Evolutionary conservation across 2,113 vertebrate species (phyloP).

Genomic region (Ifrita kowaldi): DNA sequence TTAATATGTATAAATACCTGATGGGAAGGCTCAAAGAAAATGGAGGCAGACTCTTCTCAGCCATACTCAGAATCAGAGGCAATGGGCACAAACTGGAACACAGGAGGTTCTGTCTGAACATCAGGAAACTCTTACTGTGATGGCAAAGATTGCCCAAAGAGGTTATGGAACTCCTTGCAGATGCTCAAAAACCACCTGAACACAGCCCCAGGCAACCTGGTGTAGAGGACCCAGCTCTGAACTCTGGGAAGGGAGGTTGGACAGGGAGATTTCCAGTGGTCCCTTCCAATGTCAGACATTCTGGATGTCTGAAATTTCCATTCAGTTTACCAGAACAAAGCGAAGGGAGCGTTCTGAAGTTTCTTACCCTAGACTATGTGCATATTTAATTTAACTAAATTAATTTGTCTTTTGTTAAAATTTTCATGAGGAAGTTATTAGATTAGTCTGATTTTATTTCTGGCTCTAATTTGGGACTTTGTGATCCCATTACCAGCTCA

Average conservation of each 20-base stretch:
- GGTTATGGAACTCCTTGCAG: background rate
- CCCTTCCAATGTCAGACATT: background rate
- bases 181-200: background rate
- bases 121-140: background rate
- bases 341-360: background rate
- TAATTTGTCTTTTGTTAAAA: conserved; percentile 59
- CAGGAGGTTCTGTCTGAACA: background rate
- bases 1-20: background rate
- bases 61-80: background rate
- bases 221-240: background rate
- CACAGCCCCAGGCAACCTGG: background rate
- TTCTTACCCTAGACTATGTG: background rate
- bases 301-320: background rate
- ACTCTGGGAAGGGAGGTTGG: background rate
- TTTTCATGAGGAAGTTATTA: conserved; percentile 63
- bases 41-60: background rate
- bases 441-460: conserved; percentile 60
- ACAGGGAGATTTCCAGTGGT: background rate
- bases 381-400: conserved; percentile 53
- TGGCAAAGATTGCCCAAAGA: background rate
- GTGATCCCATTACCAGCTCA: conserved; percentile 22
- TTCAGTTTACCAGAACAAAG: conserved; percentile 39
- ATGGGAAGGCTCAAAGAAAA: background rate
- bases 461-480: conserved; percentile 43
- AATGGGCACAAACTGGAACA: background rate